These are phyloP conservation scores for Antechinus flavipes DNA, from an alignment of 2,113 vertebrate genomes.

Conservation along the genomic window DNA sequence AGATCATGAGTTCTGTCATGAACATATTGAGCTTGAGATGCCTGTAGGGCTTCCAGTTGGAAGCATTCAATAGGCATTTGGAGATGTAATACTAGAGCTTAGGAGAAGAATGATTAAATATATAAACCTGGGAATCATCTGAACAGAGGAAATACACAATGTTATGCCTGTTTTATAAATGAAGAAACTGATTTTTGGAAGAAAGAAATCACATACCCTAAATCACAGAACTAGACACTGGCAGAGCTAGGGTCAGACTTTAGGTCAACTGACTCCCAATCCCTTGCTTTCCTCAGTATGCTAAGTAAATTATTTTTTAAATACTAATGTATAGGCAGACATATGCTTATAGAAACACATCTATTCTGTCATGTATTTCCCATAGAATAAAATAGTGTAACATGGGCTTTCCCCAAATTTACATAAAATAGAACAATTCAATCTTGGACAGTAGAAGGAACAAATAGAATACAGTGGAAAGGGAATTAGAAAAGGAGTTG, in stretches of 20 bases:
- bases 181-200: background rate
- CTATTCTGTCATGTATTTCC: background rate
- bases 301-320: background rate
- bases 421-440: background rate
- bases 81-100: background rate
- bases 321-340: background rate
- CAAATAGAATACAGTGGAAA: background rate
- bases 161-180: background rate
- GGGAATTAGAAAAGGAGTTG: background rate
- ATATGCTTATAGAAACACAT: background rate
- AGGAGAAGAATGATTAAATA: background rate
- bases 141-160: background rate
- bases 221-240: background rate
- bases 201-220: background rate
- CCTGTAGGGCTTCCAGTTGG: background rate
- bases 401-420: background rate
- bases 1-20: background rate
- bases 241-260: background rate
- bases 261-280: background rate
- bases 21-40: background rate
- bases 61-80: background rate
- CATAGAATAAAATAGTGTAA: background rate
- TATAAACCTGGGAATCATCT: background rate
- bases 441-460: background rate
- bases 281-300: background rate